Evolutionary conservation across 2,113 vertebrate genomes (phyloP), one percentile per base, ranked within the genome.

Genomic region (Oryzias celebensis): DNA sequence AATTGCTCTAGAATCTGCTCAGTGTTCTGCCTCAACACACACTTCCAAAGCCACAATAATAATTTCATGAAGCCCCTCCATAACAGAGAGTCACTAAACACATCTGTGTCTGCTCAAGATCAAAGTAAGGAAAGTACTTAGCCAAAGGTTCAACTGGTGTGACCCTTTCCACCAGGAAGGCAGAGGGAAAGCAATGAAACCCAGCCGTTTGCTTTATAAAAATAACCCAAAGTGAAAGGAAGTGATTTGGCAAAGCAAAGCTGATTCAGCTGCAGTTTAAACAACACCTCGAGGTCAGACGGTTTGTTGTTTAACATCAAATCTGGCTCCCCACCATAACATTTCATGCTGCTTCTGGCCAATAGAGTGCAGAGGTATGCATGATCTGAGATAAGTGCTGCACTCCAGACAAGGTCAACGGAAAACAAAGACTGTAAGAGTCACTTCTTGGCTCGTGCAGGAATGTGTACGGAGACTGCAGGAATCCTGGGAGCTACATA

Each of bases 61-160:
- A 50, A 78, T 71, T 73, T 58, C 52, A 75, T 58, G 58, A 77
- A 85, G 57, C 53, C 52, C 51, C 73, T 62, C 56, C 50, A 62
- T 74, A 54, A 74, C 51, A 56, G 48, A 74, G 78, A 87, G 63
- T 84, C 75, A 85, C 60, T n/a, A 43, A 75, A 66, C 83, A 85
- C 82, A 78, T 81, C 73, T 69, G 66, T 65, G 62, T 22, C 45
- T 41, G 57, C 36, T 48, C 18, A 15, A 62, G 82, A 77, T 77
- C 76, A 79, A 85, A 85, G 75, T 48, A 41, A 26, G 36, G 52
- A 72, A 48, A 67, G 49, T 24, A 71, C 59, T 63, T 62, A 50
- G 59, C 26, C 56, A 26, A 62, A 61, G 58, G 63, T 68, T 71
- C 66, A 65, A 79, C 56, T 52, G 58, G 55, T 62, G 42, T 53